Evolutionary conservation across 2,888 invertebrate species (phyloP), one percentile per base, ranked within the genome.

Genomic region (Eumerus sabulonum): DNA sequence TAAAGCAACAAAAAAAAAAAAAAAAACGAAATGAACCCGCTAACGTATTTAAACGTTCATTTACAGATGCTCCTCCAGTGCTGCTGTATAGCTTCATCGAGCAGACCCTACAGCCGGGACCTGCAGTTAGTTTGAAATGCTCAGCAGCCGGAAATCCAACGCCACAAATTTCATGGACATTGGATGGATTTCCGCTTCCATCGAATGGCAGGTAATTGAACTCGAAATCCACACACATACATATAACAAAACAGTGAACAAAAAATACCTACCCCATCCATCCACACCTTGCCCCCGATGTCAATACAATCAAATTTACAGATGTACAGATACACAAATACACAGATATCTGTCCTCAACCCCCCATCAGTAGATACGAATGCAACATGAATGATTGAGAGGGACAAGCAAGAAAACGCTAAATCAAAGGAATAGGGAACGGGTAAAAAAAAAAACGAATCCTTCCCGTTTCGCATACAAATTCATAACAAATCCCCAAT

Each of bases 71-170:
- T 27, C 93, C 94, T 56, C 95, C 95, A 13, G 91, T 93, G 76
- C 90, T 95, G 81, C 90, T 94, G 56, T 94, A 94, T 88, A 93
- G 93, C 86, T 94, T 94, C 90, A 93, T 93, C 85, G 94, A 94
- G 86, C 94, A 94, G 88, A 95, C 94, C 68, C 90, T 94, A 67
- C 94, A 94, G 85, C 93, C 93, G 9, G 95, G 95, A 57, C 94
- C 94, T 60, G 92, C 93, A 76, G 93, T 95, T 83, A 94, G 94
- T 76, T 90, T 95, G 82, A 93, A 94, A 88, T 95, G 95, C 86
- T 93, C 93, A 82, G 93, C 94, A 83, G 92, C 93, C 83, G 94
- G 94, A 83, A 94, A 94, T 90, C 96, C 95, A 73, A 93, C 94
- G 79, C 95, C 95, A 56, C 92, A 93, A 88, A 93, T 95, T 86